Conservation (phyloP, 1,140 invertebrate species). For the Notospermus geniculatus region DNA sequence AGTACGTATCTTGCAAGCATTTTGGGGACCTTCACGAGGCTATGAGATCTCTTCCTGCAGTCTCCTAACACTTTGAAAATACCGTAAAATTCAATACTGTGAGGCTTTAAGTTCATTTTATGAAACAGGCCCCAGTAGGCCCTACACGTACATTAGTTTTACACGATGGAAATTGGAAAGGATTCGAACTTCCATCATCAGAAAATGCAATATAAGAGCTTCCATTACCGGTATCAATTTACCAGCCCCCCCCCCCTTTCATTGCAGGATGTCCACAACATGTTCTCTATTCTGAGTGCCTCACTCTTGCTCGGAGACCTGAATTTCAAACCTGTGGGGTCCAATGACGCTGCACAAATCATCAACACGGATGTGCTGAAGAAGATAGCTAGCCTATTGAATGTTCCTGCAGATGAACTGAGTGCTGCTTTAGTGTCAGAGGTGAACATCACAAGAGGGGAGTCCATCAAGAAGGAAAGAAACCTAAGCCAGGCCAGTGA, state of each 20-base stretch:
- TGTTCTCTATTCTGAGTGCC: constrained; percentile 79
- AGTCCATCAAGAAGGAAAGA: constrained; percentile 36
- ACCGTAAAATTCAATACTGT: too few species aligned
- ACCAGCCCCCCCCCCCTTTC: constrained; percentile 66
- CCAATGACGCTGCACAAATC: constrained; percentile 45
- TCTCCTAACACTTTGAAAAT: too few species aligned
- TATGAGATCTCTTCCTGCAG: too few species aligned
- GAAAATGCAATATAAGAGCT: too few species aligned
- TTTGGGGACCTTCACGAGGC: too few species aligned
- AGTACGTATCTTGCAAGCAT: too few species aligned
- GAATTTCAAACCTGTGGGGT: constrained; percentile 61
- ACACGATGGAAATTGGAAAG: too few species aligned
- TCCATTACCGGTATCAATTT: too few species aligned
- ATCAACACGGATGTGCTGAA: constrained; percentile 22
- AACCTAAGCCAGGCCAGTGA: constrained; percentile 35
- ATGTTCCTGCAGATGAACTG: constrained; percentile 37
- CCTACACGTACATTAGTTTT: too few species aligned
- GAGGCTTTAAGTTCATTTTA: too few species aligned
- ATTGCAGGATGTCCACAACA: constrained; percentile 73
- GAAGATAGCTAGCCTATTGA: constrained; percentile 33
- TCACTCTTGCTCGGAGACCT: constrained; percentile 90
- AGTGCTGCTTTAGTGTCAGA: constrained; percentile 37
- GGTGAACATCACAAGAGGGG: constrained; percentile 42
- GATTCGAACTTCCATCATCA: too few species aligned
- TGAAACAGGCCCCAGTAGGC: too few species aligned